Evolutionary conservation across 1,140 invertebrate genomes (phyloP), one percentile per base, ranked within the genome.

Genomic region (Drosophila saltans): DNA sequence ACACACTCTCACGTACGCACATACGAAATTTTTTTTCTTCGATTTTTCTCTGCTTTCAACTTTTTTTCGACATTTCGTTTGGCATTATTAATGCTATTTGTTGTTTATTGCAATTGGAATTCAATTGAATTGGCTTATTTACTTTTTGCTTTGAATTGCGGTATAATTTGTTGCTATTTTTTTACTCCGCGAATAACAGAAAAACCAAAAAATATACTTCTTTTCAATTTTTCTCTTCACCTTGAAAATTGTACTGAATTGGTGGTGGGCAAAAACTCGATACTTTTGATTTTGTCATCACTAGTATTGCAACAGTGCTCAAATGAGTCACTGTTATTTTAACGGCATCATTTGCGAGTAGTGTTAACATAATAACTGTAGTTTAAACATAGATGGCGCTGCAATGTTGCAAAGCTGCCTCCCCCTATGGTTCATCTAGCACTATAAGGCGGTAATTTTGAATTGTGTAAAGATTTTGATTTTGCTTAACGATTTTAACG

Each of bases 1-100:
- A 85, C 75, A 86, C 83, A 80, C 56, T 62, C 75, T 73, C 76
- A 83, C 80, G 58, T 60, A 78, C 75, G 62, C 68, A 78, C 75
- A 78, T 78, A 78, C 75, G 77, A 75, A 78, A 81, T 82, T 88
- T 86, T 84, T 77, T 78, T 77, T 63, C 39, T 62, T 62, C 60
- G 60, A 43, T 62, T 41, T 45, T 62, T 41, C 60, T 62, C 36
- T 43, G 41, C 58, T 36, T 60, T 60, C 67, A 71, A 82, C 82
- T 78, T 75, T 64, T 64, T 63, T 66, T 81, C 80, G 75, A 52
- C 45, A 52, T 52, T 52, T 52, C 21, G 45, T 24, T 52, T 52
- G 45, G 45, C 45, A 6, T 52, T 52, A 24, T 21, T 24, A 26
- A 26, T 52, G 24, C 45, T 8, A 52, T 52, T 52, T 52, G 9